Base-by-base conservation (phyloP, 2,797 vertebrate genomes). In the Scarus forsteni region DNA sequence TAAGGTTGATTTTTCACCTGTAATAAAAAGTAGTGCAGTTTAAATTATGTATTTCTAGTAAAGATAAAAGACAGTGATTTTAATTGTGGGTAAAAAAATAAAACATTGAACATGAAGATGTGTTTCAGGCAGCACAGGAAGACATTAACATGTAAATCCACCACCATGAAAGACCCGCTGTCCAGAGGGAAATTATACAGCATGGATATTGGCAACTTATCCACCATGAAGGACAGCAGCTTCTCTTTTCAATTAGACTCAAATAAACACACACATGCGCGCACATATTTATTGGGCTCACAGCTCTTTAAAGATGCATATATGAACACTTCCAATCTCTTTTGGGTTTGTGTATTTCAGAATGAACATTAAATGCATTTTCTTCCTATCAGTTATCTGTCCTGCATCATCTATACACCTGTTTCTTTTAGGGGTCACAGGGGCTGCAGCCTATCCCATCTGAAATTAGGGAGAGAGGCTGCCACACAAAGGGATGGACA, bases 181-280 rank as follows among this genome's bases (percentile, higher is more conserved):
- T 66, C 63, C 51, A 38, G 51, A 8, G 51, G 57, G 45, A 38
- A 67, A 68, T 74, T 45, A 62, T 39, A 39, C 19, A 15, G 39
- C 12, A 34, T 49, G 39, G 39, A 60, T 61, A 66, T 61, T 73
- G 56, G 27, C 34, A 34, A 61, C 57, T 56, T 67, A 50, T 34
- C 58, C 6, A 14, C 45, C 51, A 73, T 55, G 44, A 56, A 61
- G 58, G 64, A 51, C 53, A 63, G 48, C 48, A 16, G 39, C 43
- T 36, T 15, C 56, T 38, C 38, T 51, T 56, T 63, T 44, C 60
- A 71, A 44, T 71, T 62, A 70, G 50, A 46, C 18, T 8, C 18
- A 54, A 46, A 65, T 36, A 60, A 46, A 61, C 27, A 10, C 44
- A 60, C 48, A 39, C 39, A 11, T 8, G 13, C 35, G 11, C 35